phyloP scores from a whole-genome alignment of 2,888 invertebrate genomes.

The Poecilobothrus nobilitatus region DNA sequence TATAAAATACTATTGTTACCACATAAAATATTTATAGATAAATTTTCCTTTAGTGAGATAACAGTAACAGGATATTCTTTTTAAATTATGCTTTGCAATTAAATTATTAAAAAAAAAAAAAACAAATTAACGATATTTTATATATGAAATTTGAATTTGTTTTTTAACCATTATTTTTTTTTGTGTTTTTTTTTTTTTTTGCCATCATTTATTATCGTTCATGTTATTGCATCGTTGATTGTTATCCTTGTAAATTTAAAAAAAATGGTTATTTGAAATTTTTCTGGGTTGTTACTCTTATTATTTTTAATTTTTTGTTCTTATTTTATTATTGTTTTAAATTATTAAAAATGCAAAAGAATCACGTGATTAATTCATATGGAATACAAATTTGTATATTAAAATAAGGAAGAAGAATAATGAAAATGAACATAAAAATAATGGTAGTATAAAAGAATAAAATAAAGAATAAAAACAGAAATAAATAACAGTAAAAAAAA shows the following conservation, averaged over 20 bases:
- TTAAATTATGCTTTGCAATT: background rate
- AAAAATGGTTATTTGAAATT: background rate
- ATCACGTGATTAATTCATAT: background rate
- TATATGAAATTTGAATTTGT: background rate
- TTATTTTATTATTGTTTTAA: background rate
- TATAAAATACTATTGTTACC: too few relatives aligned
- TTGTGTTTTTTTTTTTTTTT: background rate
- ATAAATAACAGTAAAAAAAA: background rate
- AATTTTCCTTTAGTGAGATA: too few relatives aligned
- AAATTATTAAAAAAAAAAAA: conserved; percentile 6
- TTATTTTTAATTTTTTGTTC: background rate
- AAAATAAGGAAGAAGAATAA: background rate
- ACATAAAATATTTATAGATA: too few relatives aligned
- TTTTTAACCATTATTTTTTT: too few relatives aligned
- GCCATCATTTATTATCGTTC: background rate
- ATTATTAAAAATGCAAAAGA: background rate
- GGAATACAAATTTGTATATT: too few relatives aligned
- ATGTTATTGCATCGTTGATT: background rate
- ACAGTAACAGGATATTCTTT: background rate
- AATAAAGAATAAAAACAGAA: too few relatives aligned
- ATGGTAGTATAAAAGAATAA: too few relatives aligned
- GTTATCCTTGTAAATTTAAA: conserved; percentile 1
- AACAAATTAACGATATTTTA: background rate
- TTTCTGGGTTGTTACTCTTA: background rate
- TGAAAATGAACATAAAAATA: background rate